Percentiles rank a stretch among this genome's conserved stretches.
Conservation (phyloP, 2,113 vertebrate genomes). For the Centropus bengalensis region DNA sequence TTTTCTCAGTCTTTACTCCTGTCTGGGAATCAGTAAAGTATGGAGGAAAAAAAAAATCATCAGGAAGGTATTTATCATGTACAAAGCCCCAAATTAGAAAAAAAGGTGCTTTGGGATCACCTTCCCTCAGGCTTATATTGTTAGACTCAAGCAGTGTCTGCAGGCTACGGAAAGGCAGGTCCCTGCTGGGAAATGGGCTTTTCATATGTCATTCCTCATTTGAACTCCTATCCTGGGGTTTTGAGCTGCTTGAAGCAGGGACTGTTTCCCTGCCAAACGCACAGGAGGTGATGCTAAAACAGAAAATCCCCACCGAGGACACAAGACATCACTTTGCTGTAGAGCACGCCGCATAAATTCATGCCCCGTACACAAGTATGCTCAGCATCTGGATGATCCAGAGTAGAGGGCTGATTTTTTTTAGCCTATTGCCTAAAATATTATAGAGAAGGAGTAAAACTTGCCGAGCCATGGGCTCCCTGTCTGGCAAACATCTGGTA, state of each 20-base stretch:
- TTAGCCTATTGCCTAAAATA: not conserved
- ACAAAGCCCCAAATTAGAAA: not conserved
- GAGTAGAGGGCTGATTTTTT: not conserved
- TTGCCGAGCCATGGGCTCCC: fast-evolving
- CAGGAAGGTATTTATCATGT: not conserved
- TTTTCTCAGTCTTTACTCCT: not conserved
- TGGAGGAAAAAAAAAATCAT: not conserved
- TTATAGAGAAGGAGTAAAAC: not conserved
- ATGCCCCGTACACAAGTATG: fast-evolving
- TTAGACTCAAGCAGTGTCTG: not conserved
- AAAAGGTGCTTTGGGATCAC: not conserved
- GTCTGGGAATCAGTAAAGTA: not conserved
- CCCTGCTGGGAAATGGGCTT: not conserved
- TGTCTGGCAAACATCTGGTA: fast-evolving
- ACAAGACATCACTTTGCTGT: not conserved
- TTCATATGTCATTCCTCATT: not conserved
- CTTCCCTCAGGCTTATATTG: not conserved
- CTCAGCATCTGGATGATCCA: not conserved
- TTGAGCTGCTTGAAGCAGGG: not conserved
- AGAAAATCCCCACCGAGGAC: not conserved
- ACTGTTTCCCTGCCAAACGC: not conserved
- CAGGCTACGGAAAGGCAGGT: not conserved
- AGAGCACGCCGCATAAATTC: not conserved
- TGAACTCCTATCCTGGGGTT: not conserved
- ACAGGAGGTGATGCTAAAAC: not conserved